Percentiles rank a stretch among this genome's conserved stretches.
phyloP scores from a whole-genome alignment of 1,140 invertebrate genomes.

The Drosophila orosa region DNA sequence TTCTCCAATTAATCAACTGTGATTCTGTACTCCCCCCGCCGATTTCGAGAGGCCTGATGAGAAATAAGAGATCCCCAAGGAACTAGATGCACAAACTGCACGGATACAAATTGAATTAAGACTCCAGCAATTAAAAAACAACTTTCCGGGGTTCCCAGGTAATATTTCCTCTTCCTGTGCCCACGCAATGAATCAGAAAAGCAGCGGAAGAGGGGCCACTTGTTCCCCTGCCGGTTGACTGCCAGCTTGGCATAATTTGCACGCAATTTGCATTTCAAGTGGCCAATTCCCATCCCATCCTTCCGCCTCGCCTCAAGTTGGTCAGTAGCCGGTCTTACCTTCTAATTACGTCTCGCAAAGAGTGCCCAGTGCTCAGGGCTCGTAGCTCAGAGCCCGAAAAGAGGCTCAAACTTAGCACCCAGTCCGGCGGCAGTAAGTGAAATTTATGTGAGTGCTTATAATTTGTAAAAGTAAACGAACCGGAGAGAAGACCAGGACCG shows the following conservation, averaged over 20 bases:
- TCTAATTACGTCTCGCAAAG: constrained; percentile 74
- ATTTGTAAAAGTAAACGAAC: constrained; percentile 65
- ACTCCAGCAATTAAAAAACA: constrained; percentile 68
- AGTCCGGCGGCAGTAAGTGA: constrained; percentile 55
- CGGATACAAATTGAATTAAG: constrained; percentile 65
- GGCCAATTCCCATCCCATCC: constrained; percentile 51
- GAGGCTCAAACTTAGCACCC: constrained; percentile 48
- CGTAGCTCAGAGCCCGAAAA: constrained; percentile 35
- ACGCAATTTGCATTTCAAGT: constrained; percentile 82
- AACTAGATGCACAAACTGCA: constrained; percentile 34
- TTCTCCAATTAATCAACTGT: not conserved
- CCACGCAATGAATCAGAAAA: constrained; percentile 39
- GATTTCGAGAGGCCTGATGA: not conserved
- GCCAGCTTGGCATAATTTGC: constrained; percentile 80
- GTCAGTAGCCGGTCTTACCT: constrained; percentile 38
- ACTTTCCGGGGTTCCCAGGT: constrained; percentile 53
- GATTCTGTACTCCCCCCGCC: not conserved
- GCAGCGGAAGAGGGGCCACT: constrained; percentile 43
- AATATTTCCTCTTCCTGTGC: constrained; percentile 59
- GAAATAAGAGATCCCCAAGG: not conserved
- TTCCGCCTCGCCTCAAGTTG: constrained; percentile 35
- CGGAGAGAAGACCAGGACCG: constrained; percentile 6
- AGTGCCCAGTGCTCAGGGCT: constrained; percentile 38
- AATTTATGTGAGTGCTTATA: constrained; percentile 80
- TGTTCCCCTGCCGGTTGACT: constrained; percentile 64